Conservation (phyloP, 2,888 invertebrate species). For the Dendrolimus pini region DNA sequence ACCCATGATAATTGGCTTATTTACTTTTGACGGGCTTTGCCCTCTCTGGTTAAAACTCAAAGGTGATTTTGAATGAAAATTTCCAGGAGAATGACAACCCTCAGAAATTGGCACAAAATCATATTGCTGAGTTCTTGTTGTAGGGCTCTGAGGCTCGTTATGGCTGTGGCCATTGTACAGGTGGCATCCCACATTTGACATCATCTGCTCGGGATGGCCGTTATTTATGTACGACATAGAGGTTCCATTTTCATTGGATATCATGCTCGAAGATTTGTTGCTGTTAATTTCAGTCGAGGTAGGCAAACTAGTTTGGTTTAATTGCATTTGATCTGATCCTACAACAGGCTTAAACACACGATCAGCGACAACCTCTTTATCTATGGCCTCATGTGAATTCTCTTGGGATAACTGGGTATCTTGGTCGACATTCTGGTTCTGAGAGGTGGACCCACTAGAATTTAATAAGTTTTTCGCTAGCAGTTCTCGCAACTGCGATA, state of each 20-base stretch:
- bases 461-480: constrained; percentile 80
- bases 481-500: constrained; percentile 84
- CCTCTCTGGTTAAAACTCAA: constrained; percentile 52
- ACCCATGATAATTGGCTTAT: constrained; percentile 50
- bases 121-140: constrained; percentile 86
- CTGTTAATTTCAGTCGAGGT: constrained; percentile 27
- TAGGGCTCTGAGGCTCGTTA: constrained; percentile 84
- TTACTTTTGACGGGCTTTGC: constrained; percentile 54
- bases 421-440: constrained; percentile 31
- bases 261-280: constrained; percentile 35
- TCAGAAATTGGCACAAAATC: constrained; percentile 93
- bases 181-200: constrained; percentile 33
- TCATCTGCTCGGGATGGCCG: constrained; percentile 29
- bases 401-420: constrained; percentile 31
- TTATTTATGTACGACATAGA: constrained; percentile 34
- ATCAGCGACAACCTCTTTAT: constrained; percentile 26
- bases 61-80: constrained; percentile 63
- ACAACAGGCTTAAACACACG: constrained; percentile 52
- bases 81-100: constrained; percentile 80
- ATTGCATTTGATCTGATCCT: constrained; percentile 24
- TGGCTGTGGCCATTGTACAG: constrained; percentile 56
- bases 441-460: constrained; percentile 51
- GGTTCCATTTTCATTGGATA: constrained; percentile 43
- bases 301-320: constrained; percentile 32
- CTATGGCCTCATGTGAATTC: constrained; percentile 27